Base-by-base conservation (phyloP, 2,113 vertebrate genomes). In the Apus apus region DNA sequence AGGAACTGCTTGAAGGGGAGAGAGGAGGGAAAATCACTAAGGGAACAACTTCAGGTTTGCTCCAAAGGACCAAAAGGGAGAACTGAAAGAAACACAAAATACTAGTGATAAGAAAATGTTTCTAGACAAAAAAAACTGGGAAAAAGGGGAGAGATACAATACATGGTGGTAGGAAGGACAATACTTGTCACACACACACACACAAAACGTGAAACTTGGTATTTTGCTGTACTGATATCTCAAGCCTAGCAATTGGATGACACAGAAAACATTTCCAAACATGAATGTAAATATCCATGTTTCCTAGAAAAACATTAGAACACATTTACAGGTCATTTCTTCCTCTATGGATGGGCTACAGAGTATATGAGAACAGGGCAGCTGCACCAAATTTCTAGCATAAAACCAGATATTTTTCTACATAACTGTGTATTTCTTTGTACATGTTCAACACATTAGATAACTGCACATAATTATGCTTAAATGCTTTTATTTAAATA, bases 311-410 rank as follows among this genome's bases (percentile, higher is more conserved):
- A 81, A 36, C 13, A 45, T 34, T 13, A 56, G 8, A 78, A 62
- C n/a, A 15, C 26, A 61, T 50, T 76, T 56, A 34, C 20, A 67
- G 51, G 30, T 54, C 48, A 21, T 48, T 86, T 54, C 10, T 60
- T 72, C 25, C 25, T 30, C 78, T 34, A 34, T 13, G 17, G 16
- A 25, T 15, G 8, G 13, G 53, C n/a, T 81, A 76, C 64, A 66
- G n/a, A 36, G 38, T 71, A 78, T 48, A 70, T 0, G 0, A 83
- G 20, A 89, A 80, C 0, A 3, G 15, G 38, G 48, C 13, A 73
- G 34, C 64, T 38, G 40, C 7, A 75, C 6, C 7, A 16, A 45
- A 74, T 34, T 6, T 74, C 34, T 34, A 81, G 25, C 53, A 75
- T 4, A 34, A 64, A 38, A 74, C 67, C 22, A 3, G 2, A 1